Percentiles rank a stretch among this genome's conserved stretches.
Conservation (phyloP, 2,797 vertebrate species). For the Xyrichtys novacula region DNA sequence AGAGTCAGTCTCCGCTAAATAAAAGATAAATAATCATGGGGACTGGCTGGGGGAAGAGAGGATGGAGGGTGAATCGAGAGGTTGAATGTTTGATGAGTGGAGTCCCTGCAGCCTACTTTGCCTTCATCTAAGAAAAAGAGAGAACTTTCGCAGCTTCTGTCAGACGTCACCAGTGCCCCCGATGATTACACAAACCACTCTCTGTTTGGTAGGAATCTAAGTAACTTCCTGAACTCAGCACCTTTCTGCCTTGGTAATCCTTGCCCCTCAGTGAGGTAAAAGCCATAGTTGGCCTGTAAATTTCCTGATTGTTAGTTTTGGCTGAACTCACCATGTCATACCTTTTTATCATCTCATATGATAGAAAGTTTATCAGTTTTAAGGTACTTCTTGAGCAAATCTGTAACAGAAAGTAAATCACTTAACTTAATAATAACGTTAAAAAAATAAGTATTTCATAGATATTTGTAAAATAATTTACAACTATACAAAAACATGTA, state of each 20-base stretch:
- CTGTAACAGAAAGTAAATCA: too few species aligned
- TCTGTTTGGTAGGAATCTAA: conserved; percentile 29
- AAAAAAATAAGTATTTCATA: too few species aligned
- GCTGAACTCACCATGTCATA: too few species aligned
- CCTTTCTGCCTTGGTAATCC: background rate
- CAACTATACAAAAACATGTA: too few species aligned
- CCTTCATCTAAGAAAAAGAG: conserved; percentile 69
- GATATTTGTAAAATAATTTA: too few species aligned
- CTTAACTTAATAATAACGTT: too few species aligned
- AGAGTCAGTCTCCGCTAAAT: conserved; percentile 57
- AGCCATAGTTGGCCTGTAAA: too few species aligned
- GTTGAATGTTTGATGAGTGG: conserved; percentile 80
- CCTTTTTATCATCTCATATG: too few species aligned
- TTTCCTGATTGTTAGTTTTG: too few species aligned
- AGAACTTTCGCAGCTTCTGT: conserved; percentile 40
- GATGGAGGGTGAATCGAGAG: conserved; percentile 54
- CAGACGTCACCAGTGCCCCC: conserved; percentile 20
- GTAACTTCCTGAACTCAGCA: conserved; percentile 39
- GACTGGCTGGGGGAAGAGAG: conserved; percentile 32
- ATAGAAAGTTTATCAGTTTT: too few species aligned
- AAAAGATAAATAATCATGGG: conserved; percentile 71
- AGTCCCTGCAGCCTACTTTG: conserved; percentile 71
- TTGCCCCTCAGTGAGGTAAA: too few species aligned
- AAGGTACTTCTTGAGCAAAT: too few species aligned
- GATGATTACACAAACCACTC: conserved; percentile 19